Base-by-base conservation (phyloP, 2,888 invertebrate species). In the Iphiclides podalirius region DNA sequence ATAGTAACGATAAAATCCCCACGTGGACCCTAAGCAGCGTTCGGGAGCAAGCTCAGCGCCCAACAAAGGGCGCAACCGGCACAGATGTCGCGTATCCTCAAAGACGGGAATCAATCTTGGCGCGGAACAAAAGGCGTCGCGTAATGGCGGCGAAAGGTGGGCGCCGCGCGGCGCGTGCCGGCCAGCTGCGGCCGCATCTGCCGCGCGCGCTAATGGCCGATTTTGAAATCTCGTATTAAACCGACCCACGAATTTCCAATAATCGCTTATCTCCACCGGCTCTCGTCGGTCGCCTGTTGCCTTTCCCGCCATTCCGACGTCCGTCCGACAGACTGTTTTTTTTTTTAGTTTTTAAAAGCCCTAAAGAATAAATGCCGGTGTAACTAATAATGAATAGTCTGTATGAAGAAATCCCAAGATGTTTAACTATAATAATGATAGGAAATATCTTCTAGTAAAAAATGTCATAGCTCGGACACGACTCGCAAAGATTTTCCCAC, bases 121-220 rank as follows among this genome's bases (percentile, higher is more conserved):
- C 26, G 43, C 35, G 16, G 60, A 61, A 62, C 62, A 63, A 63
- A 60, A 60, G 58, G 60, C 51, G 59, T 14, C 28, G 45, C 39
- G 39, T 63, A 62, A 63, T 61, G 56, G 58, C 60, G 58, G 61
- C 59, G 53, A 63, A 63, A 60, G 61, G 61, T 58, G 63, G 55
- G 39, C 57, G 46, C 57, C 60, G 59, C 63, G 39, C 57, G 46
- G 57, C 60, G 59, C 63, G 62, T 57, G 63, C 61, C 57, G 54
- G 58, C 63, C 69, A 69, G 68, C 69, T 69, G 69, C 62, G 38
- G 2, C 44, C 52, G 60, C 69, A 68, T 66, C 65, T 68, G 68
- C 63, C 55, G 36, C 41, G 46, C 55, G 36, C 41, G 46, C 49
- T 48, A 48, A 52, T 51, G 47, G 36, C 50, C 44, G 40, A 52